Evolutionary conservation across 2,113 vertebrate species (phyloP), one percentile per base, ranked within the genome.

Genomic region (Synodontis membranacea): DNA sequence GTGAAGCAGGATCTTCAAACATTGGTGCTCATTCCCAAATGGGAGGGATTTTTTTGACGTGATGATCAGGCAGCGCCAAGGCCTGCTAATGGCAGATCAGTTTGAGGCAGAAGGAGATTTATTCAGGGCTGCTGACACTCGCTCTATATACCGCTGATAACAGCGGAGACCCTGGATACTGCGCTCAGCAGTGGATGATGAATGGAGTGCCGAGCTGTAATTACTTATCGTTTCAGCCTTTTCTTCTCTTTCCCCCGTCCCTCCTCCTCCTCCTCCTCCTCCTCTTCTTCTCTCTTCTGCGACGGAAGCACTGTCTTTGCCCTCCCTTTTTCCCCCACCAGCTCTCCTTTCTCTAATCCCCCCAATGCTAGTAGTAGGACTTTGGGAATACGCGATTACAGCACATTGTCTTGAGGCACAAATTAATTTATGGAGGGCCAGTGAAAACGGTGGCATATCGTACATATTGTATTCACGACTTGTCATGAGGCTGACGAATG

Each of bases 111-210:
- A 95, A 95, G 95, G 95, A 97, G 97, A 99, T 99, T 98, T 98
- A 99, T 99, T 95, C 95, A 94, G 88, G 90, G 92, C 84, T 92
- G 94, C 96, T 96, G 97, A 97, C 97, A 97, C 93, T 0, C 92
- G 94, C 96, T 95, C 96, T 93, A 96, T 97, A 96, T 96, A 96
- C 93, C 95, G 96, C 96, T 96, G 97, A 98, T 97, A 97, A 96
- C 93, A 93, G 94, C 94, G 96, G 96, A 96, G 96, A 95, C 96
- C 95, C 96, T 96, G 93, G 92, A 94, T 96, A 96, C 94, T 93
- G 93, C 96, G 90, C 93, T 93, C 93, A 95, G 91, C 95, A 95
- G 95, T 92, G 95, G 92, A 97, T 96, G 96, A 97, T 96, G 95
- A 97, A 99, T 97, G 94, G 95, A 88, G 90, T 92, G 92, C 94